phyloP scores from a whole-genome alignment of 2,797 vertebrate species.

The Schizopygopsis malacanthus region DNA sequence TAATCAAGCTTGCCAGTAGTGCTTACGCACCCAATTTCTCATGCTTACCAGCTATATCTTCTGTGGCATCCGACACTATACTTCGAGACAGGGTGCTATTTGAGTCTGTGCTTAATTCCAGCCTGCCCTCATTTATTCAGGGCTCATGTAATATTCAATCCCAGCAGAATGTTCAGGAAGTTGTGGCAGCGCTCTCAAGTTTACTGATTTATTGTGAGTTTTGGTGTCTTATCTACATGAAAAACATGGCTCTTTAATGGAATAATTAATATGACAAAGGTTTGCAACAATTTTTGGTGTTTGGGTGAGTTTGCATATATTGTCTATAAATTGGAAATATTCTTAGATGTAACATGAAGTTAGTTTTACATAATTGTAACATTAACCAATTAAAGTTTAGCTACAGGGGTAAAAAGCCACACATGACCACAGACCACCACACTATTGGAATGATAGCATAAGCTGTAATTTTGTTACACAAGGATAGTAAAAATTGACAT shows the following conservation, averaged over 20 bases:
- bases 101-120: conserved; percentile 62
- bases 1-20: conserved; percentile 69
- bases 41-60: conserved; percentile 69
- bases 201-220: conserved; percentile 76
- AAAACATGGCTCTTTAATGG: conserved; percentile 68
- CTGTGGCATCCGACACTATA: conserved; percentile 66
- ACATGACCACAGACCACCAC: not conserved
- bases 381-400: not conserved
- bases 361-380: not conserved
- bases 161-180: conserved; percentile 73
- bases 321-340: not conserved
- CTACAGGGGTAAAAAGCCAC: not conserved
- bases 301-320: conserved; percentile 10
- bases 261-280: conserved; percentile 75
- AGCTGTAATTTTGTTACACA: not conserved
- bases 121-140: conserved; percentile 70
- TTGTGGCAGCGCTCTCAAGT: conserved; percentile 73
- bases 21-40: conserved; percentile 71
- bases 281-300: conserved; percentile 64
- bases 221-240: conserved; percentile 75
- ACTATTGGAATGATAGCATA: not conserved
- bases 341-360: not conserved
- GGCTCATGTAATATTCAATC: conserved; percentile 74
- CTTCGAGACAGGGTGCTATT: conserved; percentile 46
- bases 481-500: too few species aligned